Conservation (phyloP, 2,797 vertebrate genomes). For the Takifugu rubripes region DNA sequence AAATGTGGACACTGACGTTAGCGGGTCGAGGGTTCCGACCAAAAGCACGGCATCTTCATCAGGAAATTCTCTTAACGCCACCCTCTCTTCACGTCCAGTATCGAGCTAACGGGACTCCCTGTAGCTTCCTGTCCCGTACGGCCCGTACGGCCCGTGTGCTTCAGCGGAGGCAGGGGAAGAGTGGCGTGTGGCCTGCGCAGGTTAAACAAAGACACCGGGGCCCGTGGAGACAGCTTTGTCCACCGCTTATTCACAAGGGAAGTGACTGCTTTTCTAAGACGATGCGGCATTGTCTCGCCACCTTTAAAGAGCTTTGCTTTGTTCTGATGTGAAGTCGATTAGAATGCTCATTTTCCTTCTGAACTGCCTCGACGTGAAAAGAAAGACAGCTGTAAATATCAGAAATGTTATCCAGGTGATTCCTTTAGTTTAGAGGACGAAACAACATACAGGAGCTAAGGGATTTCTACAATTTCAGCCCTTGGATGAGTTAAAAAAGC, state of each 20-base stretch:
- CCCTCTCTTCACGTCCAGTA: background rate
- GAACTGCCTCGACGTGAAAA: background rate
- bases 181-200: conserved; percentile 45
- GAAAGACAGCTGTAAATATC: background rate
- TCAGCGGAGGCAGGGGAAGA: conserved; percentile 32
- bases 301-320: conserved; percentile 43
- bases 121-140: too few species aligned
- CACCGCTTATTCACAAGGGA: conserved; percentile 50
- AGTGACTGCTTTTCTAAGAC: conserved; percentile 60
- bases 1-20: conserved; percentile 31
- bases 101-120: too few species aligned
- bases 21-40: conserved; percentile 2
- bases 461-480: background rate
- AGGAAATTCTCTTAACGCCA: background rate
- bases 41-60: conserved; percentile 24
- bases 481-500: background rate
- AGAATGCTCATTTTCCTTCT: conserved; percentile 3
- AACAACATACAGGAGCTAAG: background rate
- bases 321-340: conserved; percentile 25
- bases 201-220: conserved; percentile 67
- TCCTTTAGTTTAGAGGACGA: conserved; percentile 2
- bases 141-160: background rate
- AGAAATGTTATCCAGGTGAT: conserved; percentile 13
- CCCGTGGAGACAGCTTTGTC: conserved; percentile 53
- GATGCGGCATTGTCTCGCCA: conserved; percentile 62